Evolutionary conservation across 2,797 vertebrate species (phyloP).

Genomic region (Halcyon badia): DNA sequence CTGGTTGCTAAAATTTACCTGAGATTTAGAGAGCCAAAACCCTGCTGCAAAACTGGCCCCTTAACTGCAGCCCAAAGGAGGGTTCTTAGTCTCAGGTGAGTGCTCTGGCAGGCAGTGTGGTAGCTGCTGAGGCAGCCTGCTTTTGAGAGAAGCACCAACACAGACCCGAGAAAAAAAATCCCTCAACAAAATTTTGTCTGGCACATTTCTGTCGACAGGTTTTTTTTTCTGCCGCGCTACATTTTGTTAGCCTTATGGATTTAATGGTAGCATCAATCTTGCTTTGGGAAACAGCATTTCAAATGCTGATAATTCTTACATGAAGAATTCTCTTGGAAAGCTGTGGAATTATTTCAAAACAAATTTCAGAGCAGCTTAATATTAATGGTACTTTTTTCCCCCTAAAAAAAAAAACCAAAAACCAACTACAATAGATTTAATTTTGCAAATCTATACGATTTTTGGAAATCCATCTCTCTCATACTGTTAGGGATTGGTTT

Average conservation of each 20-base stretch:
- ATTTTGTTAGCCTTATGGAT: not conserved
- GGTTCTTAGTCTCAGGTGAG: not conserved
- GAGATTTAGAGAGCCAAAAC: not conserved
- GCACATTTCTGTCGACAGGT: not conserved
- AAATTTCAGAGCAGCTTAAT: not conserved
- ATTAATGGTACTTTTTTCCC: not conserved
- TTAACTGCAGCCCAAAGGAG: not conserved
- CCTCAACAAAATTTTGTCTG: not conserved
- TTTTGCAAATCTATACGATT: not conserved
- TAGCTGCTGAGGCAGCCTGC: not conserved
- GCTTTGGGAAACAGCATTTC: constrained; percentile 11
- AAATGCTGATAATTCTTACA: not conserved
- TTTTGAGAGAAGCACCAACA: not conserved
- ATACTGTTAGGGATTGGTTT: not conserved
- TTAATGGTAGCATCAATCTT: constrained; percentile 14
- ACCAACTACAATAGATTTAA: not conserved
- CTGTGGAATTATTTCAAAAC: not conserved
- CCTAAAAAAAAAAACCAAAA: not conserved
- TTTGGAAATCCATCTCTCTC: not conserved
- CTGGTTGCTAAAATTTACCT: not conserved
- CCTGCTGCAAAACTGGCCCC: not conserved
- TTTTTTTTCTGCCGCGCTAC: not conserved
- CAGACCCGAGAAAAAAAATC: not conserved
- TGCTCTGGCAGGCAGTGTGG: not conserved
- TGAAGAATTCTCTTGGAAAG: not conserved